Conservation (phyloP, 1,140 invertebrate genomes). For the Hydropsyche tenuis region DNA sequence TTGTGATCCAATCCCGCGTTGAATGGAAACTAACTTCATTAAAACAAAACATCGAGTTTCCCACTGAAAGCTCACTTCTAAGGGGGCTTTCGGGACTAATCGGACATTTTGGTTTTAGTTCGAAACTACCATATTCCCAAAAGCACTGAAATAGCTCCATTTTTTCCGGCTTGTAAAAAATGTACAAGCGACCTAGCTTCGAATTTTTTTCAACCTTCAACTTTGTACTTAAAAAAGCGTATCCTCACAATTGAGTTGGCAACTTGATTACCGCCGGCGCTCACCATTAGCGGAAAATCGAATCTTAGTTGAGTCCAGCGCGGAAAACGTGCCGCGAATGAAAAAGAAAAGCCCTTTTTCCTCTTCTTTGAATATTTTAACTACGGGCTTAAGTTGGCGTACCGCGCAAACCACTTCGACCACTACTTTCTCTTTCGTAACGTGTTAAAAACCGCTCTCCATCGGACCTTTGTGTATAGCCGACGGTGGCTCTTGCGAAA, state of each 20-base stretch:
- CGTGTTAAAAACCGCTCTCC: neutral
- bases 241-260: neutral
- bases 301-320: neutral
- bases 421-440: neutral
- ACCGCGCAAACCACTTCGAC: conserved; percentile 9
- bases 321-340: conserved; percentile 6
- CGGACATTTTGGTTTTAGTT: conserved; percentile 18
- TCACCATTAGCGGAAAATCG: conserved; percentile 10
- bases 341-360: conserved; percentile 1
- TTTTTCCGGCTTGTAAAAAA: conserved; percentile 1
- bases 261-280: neutral
- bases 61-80: neutral
- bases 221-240: neutral
- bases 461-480: neutral
- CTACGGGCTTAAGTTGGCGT: neutral
- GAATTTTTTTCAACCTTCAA: too few relatives aligned
- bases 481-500: neutral
- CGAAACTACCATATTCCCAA: neutral
- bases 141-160: neutral
- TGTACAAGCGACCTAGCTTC: too few relatives aligned
- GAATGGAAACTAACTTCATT: conserved; percentile 4
- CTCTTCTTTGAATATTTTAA: conserved; percentile 12
- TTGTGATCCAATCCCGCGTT: neutral
- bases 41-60: conserved; percentile 13
- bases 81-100: conserved; percentile 24